Evolutionary conservation across 2,888 invertebrate species (phyloP), one percentile per base, ranked within the genome.

Genomic region (Drosophila emarginata): DNA sequence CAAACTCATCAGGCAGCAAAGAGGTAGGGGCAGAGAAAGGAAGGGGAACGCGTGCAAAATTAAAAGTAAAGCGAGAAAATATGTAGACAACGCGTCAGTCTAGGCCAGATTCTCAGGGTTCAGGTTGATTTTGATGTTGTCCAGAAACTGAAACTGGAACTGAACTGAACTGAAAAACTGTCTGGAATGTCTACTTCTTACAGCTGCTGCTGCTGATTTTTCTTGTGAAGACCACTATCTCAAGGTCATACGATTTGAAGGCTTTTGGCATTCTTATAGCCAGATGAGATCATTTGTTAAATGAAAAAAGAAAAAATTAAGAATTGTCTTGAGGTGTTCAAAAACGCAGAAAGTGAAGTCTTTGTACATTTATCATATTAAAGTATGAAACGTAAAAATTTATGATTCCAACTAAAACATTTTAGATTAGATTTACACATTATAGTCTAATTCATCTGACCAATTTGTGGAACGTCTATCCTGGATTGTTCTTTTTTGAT

Each of bases 41-140:
- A 40, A 37, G 64, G 76, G 74, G 77, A 80, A 80, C 83, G 83
- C 86, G 86, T 76, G 83, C 78, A 83, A 83, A 83, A 86, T 86
- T 71, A 83, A 87, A 86, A 82, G 86, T 76, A 67, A 87, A 85
- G 77, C 87, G 73, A 81, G 73, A 80, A 77, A 77, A 56, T 74
- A 71, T 69, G 74, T 71, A 64, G 74, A 70, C 70, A 78, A 58
- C 61, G 64, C 66, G 71, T 62, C 75, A 70, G 62, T 51, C 64
- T 28, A 61, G 68, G 68, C 56, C 69, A 61, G 61, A 45, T 45
- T 45, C 71, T 64, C 57, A 40, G 15, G 51, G 40, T 26, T 45
- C 59, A 50, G 45, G 14, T 28, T 28, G 45, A 18, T 45, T 45
- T 45, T 45, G 45, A 45, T 21, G 37, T 36, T 21, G 56, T 28